A percentile compares a stretch with the other conserved stretches of the same genome.
Conservation (phyloP, 2,113 vertebrate species). For the Aptenodytes patagonicus region DNA sequence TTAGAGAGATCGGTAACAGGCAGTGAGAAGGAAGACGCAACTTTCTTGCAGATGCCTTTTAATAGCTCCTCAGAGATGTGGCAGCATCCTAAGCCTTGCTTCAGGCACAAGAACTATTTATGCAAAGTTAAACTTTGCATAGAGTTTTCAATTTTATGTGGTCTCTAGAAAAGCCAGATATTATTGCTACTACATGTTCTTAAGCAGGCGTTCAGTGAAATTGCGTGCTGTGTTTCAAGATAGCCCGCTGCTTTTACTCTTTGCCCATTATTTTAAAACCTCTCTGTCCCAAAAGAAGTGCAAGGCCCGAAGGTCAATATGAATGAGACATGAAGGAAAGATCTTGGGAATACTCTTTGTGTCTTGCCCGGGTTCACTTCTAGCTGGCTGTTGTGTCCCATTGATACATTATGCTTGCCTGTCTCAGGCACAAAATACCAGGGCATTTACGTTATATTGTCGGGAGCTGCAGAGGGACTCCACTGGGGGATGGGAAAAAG, state of each 20-base stretch:
- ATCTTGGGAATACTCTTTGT: not conserved
- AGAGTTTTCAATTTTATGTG: not conserved
- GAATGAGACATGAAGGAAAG: not conserved
- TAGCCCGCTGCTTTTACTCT: not conserved
- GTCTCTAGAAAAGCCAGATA: not conserved
- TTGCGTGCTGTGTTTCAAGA: not conserved
- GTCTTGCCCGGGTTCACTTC: not conserved
- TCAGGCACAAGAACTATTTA: not conserved
- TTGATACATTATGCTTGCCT: not conserved
- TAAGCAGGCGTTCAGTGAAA: not conserved
- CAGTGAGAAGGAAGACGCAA: not conserved
- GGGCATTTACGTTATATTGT: fast-evolving
- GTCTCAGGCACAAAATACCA: not conserved
- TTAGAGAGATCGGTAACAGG: not conserved
- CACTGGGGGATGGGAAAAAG: not conserved
- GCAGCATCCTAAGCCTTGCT: not conserved
- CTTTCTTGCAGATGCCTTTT: not conserved
- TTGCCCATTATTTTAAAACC: not conserved
- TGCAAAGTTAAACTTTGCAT: not conserved
- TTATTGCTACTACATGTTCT: not conserved
- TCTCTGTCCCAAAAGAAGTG: not conserved
- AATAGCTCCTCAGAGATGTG: not conserved
- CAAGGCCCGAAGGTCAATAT: not conserved
- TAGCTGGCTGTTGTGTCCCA: not conserved
- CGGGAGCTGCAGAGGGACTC: not conserved